Percentiles rank a stretch among this genome's conserved stretches.
Evolutionary conservation across 2,797 vertebrate species (phyloP).

Genomic region (Arrhamphus sclerolepis): DNA sequence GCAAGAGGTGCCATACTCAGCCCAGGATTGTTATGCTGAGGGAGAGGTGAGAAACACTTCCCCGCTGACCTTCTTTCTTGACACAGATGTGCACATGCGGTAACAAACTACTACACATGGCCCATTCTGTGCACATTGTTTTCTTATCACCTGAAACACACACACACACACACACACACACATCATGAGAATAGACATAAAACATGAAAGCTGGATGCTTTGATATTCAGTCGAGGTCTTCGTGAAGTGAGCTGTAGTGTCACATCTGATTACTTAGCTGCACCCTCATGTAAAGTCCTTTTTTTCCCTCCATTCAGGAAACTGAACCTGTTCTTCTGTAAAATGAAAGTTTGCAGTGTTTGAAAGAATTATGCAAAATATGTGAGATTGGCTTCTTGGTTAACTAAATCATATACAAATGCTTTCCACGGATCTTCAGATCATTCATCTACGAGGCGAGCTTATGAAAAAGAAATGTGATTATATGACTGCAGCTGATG

Average conservation of each 20-base stretch:
- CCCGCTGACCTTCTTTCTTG: conserved; percentile 44
- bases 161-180: conserved; percentile 69
- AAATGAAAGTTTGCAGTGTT: conserved; percentile 67
- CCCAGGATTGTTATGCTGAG: conserved; percentile 89
- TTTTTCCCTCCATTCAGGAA: conserved; percentile 51
- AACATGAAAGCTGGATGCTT: conserved; percentile 44
- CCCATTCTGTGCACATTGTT: conserved; percentile 24
- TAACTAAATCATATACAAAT: conserved; percentile 28
- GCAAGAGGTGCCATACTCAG: conserved; percentile 92
- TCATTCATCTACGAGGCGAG: conserved; percentile 2
- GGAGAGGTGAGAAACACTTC: conserved; percentile 87
- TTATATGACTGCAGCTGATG: conserved; percentile 25
- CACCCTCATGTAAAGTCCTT: conserved; percentile 41
- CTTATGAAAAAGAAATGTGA: conserved; percentile 14
- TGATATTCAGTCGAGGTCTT: conserved; percentile 58
- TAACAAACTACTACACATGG: neutral
- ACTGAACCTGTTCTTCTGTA: conserved; percentile 71
- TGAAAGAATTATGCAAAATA: conserved; percentile 45
- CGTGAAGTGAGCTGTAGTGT: conserved; percentile 57
- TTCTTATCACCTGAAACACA: conserved; percentile 62
- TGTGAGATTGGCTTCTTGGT: conserved; percentile 22
- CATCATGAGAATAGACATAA: conserved; percentile 64
- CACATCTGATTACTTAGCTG: conserved; percentile 71
- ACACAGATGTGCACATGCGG: conserved; percentile 6
- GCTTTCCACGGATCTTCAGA: conserved; percentile 13